These are phyloP conservation scores for Datnioides undecimradiatus DNA, from an alignment of 2,113 vertebrate genomes.

Conservation along the genomic window DNA sequence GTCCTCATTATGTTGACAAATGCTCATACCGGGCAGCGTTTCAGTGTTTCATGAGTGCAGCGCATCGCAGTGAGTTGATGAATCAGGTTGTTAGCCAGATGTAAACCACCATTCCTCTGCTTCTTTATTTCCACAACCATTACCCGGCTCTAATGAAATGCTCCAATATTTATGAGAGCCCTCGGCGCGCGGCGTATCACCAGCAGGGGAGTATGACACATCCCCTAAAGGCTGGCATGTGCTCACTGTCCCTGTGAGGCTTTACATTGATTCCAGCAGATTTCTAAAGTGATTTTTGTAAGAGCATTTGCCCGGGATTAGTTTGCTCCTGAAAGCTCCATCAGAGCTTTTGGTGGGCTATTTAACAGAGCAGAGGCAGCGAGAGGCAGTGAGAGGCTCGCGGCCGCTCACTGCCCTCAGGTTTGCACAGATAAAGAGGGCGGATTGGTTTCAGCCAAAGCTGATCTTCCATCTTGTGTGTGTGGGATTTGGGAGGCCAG, in stretches of 20 bases:
- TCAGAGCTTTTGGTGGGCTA: conserved; percentile 79
- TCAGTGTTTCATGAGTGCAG: conserved; percentile 61
- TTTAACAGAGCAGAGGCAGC: conserved; percentile 71
- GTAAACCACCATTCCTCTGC: conserved; percentile 52
- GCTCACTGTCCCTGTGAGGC: conserved; percentile 63
- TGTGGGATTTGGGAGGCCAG: conserved; percentile 60
- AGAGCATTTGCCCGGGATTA: conserved; percentile 85
- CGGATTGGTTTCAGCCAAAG: conserved; percentile 79
- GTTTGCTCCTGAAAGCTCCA: conserved; percentile 80
- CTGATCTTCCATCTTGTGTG: conserved; percentile 72
- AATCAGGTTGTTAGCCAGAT: conserved; percentile 56
- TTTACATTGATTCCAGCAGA: conserved; percentile 81
- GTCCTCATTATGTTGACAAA: conserved; percentile 76
- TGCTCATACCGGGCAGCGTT: conserved; percentile 58
- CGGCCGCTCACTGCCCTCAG: conserved; percentile 39
- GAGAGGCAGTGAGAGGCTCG: conserved; percentile 66
- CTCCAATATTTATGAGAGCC: conserved; percentile 59
- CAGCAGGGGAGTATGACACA: conserved; percentile 54
- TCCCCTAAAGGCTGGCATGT: conserved; percentile 68
- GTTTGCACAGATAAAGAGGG: conserved; percentile 71
- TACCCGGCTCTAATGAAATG: conserved; percentile 47
- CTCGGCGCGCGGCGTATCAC: conserved; percentile 37
- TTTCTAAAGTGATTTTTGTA: conserved; percentile 84
- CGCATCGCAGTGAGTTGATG: conserved; percentile 38
- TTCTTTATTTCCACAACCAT: conserved; percentile 41